These are phyloP conservation scores for Zosterops borbonicus DNA, from an alignment of 2,113 vertebrate species.

Conservation along the genomic window DNA sequence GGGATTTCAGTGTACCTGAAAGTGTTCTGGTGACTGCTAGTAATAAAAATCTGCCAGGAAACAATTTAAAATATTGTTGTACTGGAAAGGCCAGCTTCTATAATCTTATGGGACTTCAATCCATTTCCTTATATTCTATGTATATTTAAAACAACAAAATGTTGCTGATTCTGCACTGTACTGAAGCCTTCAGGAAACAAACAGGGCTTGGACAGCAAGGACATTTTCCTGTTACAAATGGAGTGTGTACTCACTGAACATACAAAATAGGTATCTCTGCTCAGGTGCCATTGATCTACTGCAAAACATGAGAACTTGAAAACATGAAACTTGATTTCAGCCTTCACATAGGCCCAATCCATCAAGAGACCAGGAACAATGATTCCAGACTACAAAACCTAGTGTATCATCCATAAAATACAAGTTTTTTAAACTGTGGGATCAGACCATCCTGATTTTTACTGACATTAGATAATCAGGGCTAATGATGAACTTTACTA, in stretches of 20 bases:
- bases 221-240: conserved; percentile 17
- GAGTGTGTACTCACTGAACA: background rate
- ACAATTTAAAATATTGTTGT: background rate
- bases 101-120: background rate
- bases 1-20: background rate
- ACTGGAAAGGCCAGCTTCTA: background rate
- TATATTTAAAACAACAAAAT: background rate
- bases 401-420: background rate
- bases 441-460: background rate
- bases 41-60: conserved; percentile 13
- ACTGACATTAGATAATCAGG: background rate
- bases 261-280: background rate
- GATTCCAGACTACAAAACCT: background rate
- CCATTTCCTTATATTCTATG: conserved; percentile 44
- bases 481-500: background rate
- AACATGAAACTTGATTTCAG: background rate
- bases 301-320: background rate
- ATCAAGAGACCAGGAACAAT: background rate
- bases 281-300: background rate
- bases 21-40: background rate
- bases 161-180: conserved; percentile 34
- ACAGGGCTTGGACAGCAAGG: background rate
- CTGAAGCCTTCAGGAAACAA: conserved; percentile 33
- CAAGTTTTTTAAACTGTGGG: background rate
- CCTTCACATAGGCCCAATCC: background rate